Conservation (phyloP, 2,888 invertebrate species). For the Cheilosia vulpina region DNA sequence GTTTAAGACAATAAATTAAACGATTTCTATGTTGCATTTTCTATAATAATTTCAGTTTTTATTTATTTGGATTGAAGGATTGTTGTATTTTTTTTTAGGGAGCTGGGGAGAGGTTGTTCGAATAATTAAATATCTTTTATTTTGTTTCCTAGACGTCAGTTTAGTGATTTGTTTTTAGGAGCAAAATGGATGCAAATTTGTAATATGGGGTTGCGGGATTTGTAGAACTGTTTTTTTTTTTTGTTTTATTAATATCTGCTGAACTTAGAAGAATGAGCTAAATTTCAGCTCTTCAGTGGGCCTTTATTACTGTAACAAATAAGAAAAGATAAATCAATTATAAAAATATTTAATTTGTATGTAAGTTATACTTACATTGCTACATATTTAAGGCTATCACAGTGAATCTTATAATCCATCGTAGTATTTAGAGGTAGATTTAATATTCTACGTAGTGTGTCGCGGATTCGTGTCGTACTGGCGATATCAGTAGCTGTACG, state of each 20-base stretch:
- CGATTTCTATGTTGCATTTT: conserved; percentile 35
- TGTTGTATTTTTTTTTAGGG: background rate
- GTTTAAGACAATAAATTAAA: conserved; percentile 41
- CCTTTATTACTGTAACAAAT: conserved; percentile 82
- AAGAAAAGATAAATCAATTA: conserved; percentile 30
- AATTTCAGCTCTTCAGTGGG: conserved; percentile 83
- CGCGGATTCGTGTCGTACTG: conserved; percentile 95
- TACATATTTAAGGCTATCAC: conserved; percentile 91
- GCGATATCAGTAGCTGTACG: conserved; percentile 95
- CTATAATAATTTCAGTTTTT: conserved; percentile 25
- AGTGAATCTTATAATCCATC: conserved; percentile 96
- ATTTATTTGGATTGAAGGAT: conserved; percentile 44
- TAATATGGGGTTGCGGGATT: conserved; percentile 24
- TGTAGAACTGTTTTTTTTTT: conserved; percentile 40
- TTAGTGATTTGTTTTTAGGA: conserved; percentile 33
- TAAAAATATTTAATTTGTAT: background rate
- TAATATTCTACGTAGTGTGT: conserved; percentile 96
- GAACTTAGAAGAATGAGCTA: conserved; percentile 75
- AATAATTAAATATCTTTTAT: conserved; percentile 25
- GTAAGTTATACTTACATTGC: conserved; percentile 82
- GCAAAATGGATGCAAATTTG: conserved; percentile 34
- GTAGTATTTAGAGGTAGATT: conserved; percentile 96
- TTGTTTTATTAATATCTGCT: conserved; percentile 61
- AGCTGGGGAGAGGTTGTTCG: background rate
- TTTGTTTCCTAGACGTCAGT: conserved; percentile 29